Percentiles rank a stretch among this genome's conserved stretches.
phyloP scores from a whole-genome alignment of 2,797 vertebrate genomes.

The Typhlichthys eigenmanni region DNA sequence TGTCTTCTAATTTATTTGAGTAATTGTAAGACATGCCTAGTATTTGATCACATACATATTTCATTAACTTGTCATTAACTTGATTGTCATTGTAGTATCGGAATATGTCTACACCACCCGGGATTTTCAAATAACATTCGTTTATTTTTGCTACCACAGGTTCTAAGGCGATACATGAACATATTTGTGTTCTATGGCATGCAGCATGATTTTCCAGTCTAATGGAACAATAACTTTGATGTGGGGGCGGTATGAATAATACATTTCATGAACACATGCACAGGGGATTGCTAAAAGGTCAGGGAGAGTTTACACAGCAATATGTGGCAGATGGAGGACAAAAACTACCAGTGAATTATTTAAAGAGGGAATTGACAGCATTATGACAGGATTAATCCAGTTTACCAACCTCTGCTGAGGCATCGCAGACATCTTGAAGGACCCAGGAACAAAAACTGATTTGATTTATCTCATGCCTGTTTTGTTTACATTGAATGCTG shows the following conservation, averaged over 20 bases:
- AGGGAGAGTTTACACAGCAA: constrained; percentile 67
- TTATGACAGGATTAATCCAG: constrained; percentile 57
- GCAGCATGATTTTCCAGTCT: constrained; percentile 47
- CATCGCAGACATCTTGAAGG: constrained; percentile 32
- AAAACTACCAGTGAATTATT: constrained; percentile 66
- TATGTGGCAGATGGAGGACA: constrained; percentile 66
- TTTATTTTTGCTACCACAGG: constrained; percentile 20
- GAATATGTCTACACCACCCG: constrained; percentile 6
- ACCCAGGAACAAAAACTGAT: constrained; percentile 26
- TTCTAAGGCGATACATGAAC: constrained; percentile 30
- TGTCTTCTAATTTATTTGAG: too few relatives aligned
- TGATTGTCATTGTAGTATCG: constrained; percentile 15
- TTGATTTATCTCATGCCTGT: constrained; percentile 49
- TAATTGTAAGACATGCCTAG: too few relatives aligned
- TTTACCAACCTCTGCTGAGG: constrained; percentile 48
- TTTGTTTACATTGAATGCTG: constrained; percentile 25
- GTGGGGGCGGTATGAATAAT: constrained; percentile 68
- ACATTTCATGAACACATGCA: constrained; percentile 65
- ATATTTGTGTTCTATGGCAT: constrained; percentile 32
- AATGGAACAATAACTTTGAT: constrained; percentile 68
- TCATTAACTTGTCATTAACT: background rate
- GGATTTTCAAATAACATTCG: constrained; percentile 23
- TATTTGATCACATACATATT: too few relatives aligned
- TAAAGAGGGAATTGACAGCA: constrained; percentile 53
- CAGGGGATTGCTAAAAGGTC: constrained; percentile 63